These are phyloP conservation scores for Pluvialis apricaria DNA, from an alignment of 2,113 vertebrate species.

Conservation along the genomic window DNA sequence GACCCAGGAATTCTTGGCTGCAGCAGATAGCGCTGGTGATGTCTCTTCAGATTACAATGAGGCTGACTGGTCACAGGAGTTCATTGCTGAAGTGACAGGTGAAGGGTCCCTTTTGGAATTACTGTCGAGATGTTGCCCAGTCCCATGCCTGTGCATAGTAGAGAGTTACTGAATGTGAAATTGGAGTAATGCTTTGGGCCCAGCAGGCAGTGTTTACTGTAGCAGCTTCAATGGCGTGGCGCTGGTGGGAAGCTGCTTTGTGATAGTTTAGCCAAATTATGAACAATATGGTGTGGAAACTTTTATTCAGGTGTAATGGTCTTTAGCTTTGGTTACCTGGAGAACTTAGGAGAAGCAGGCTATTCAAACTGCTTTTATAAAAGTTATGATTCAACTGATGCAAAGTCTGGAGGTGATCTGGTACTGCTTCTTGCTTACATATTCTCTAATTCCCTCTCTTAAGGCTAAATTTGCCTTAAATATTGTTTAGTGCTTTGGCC, in stretches of 20 bases:
- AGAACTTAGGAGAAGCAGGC: background rate
- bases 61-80: conserved; percentile 95
- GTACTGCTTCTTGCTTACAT: background rate
- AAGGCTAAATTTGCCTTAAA: background rate
- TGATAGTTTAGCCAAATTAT: background rate
- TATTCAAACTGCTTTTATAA: background rate
- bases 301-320: background rate
- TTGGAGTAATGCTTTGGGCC: background rate
- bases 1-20: conserved; percentile 89
- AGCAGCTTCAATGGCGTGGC: background rate
- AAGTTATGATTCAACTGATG: background rate
- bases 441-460: background rate
- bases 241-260: background rate
- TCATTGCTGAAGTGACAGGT: conserved; percentile 96
- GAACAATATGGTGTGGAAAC: background rate
- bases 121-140: background rate
- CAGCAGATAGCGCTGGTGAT: conserved; percentile 76
- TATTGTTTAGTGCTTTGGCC: background rate
- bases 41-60: conserved; percentile 84
- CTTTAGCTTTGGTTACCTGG: background rate
- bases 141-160: background rate
- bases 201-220: background rate
- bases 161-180: background rate
- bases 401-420: background rate
- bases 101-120: background rate